Evolutionary conservation across 2,113 vertebrate genomes (phyloP), one percentile per base, ranked within the genome.

Genomic region (Actenoides lindsayi): DNA sequence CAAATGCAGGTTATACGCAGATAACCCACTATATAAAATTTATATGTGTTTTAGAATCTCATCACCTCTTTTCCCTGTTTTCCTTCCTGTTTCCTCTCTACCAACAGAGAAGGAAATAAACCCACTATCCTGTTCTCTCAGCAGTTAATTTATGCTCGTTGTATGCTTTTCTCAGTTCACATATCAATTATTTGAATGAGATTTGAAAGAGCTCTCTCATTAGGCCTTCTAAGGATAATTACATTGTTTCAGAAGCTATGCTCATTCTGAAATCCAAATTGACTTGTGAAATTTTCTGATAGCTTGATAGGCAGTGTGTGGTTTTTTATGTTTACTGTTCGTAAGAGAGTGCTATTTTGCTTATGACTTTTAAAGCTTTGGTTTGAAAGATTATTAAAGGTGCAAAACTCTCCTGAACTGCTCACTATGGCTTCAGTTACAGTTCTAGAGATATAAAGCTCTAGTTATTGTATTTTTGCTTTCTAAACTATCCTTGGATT

Each of bases 401-500:
- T 83, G 65, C 20, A 88, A 76, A 91, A 23, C n/a, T 75, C 16
- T 75, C 33, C n/a, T 65, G 44, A 90, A 73, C 39, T 31, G n/a
- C 75, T 91, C 60, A 16, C 19, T 79, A 11, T 24, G 33, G 41
- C 53, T 93, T 39, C 62, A 92, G 42, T 79, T 96, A 92, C 59
- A 60, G 35, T 57, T 89, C 71, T 82, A 74, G 65, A 93, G 51
- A 31, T 90, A 82, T 88, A 93, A 94, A 95, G 24, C n/a, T 76
- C 35, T 35, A 81, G 46, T 80, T 90, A 89, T 65, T 90, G 48
- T 46, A 74, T 91, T 95, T 96, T 88, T 78, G 7, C 25, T 96
- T 93, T 94, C 70, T 87, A 94, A 96, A 81, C 56, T 69, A 65
- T 75, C 51, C 71, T 89, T 95, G 44, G 83, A 89, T 30, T 95